These are phyloP conservation scores for Sinocyclocheilus rhinocerous DNA, from an alignment of 2,113 vertebrate genomes.

Conservation along the genomic window DNA sequence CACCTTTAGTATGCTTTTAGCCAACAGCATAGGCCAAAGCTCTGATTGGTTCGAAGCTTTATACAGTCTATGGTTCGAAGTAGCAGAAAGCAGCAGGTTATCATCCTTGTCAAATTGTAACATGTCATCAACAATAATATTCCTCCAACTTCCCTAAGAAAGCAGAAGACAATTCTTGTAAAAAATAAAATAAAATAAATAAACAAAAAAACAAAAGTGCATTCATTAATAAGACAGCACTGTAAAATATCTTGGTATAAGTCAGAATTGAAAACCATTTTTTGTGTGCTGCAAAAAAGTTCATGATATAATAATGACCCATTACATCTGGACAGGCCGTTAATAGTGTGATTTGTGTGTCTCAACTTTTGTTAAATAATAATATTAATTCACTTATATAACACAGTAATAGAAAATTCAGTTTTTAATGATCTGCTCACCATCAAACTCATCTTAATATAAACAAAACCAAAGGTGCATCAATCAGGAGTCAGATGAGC, in stretches of 20 bases:
- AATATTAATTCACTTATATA: not conserved
- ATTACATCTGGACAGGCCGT: not conserved
- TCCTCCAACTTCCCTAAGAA: slow-evolving; percentile 92
- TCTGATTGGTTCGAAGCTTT: slow-evolving; percentile 72
- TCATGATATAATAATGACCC: not conserved
- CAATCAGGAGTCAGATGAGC: not conserved
- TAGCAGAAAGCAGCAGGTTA: slow-evolving; percentile 85
- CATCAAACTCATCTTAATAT: not conserved
- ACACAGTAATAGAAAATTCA: not conserved
- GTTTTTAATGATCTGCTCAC: slow-evolving; percentile 8
- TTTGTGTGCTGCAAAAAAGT: not conserved
- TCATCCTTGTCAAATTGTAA: slow-evolving; percentile 88
- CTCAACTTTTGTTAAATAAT: not conserved
- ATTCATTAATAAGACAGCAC: slow-evolving; percentile 13
- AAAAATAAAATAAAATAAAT: not conserved
- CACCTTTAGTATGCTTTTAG: slow-evolving; percentile 92
- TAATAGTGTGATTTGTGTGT: not conserved
- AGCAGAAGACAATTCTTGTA: not conserved
- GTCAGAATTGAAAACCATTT: not conserved
- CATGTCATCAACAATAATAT: slow-evolving; percentile 86
- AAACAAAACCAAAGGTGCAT: slow-evolving; percentile 20
- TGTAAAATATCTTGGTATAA: not conserved
- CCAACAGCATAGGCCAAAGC: slow-evolving; percentile 93
- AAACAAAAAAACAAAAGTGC: not conserved
- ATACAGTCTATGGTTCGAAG: too few species aligned